phyloP scores from a whole-genome alignment of 2,797 vertebrate genomes.

The Rhinatrema bivittatum region DNA sequence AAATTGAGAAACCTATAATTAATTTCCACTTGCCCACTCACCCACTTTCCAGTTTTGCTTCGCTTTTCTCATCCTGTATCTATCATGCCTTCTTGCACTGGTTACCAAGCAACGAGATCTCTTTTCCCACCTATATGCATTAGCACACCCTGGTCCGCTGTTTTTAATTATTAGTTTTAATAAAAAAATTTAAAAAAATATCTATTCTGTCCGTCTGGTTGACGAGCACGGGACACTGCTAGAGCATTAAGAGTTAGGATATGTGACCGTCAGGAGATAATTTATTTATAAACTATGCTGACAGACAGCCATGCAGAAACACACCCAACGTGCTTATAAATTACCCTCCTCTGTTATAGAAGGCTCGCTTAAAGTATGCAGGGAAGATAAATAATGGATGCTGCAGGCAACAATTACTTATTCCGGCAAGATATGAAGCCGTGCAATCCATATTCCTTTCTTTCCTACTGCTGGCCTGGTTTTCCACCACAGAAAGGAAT shows the following conservation, averaged over 20 bases:
- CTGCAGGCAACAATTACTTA: constrained; percentile 25
- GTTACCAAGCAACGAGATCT: constrained; percentile 21
- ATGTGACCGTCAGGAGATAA: constrained; percentile 41
- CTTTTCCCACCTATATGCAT: constrained; percentile 19
- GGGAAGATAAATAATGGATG: constrained; percentile 31
- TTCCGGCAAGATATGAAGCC: constrained; percentile 15
- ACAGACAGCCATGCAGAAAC: constrained; percentile 41
- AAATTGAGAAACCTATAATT: too few relatives aligned
- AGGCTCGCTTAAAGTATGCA: constrained; percentile 25
- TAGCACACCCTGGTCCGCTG: too few relatives aligned
- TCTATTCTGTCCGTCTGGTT: not conserved
- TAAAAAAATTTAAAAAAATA: constrained; percentile 20
- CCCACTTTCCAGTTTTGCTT: too few relatives aligned
- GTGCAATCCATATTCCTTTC: not conserved
- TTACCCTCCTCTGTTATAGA: constrained; percentile 25
- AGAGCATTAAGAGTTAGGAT: constrained; percentile 31
- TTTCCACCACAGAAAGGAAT: constrained; percentile 9
- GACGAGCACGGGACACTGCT: constrained; percentile 42
- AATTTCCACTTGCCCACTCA: too few relatives aligned
- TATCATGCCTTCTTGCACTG: not conserved
- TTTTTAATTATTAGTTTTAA: too few relatives aligned
- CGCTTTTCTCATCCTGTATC: too few relatives aligned
- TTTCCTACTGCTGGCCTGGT: not conserved
- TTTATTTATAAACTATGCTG: constrained; percentile 44
- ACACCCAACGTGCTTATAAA: constrained; percentile 39